Evolutionary conservation across 2,113 vertebrate genomes (phyloP).

Genomic region (human): DNA sequence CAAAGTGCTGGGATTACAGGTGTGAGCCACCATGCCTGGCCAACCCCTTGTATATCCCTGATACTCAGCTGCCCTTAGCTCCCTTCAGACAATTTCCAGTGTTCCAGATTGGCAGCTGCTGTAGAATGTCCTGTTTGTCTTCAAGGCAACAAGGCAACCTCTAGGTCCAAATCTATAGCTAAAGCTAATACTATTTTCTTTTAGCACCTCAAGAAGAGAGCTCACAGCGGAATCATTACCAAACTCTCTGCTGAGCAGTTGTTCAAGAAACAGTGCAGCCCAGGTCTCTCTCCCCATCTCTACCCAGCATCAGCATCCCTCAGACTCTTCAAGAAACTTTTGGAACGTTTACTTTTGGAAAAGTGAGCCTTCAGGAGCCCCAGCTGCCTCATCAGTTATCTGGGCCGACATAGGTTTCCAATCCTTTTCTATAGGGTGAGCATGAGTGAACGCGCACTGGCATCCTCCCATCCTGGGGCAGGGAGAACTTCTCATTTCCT

Average conservation of each 20-base stretch:
- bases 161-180: accelerated
- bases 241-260: not conserved
- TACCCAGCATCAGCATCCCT: no score
- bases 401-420: not conserved
- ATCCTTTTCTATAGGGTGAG: not conserved
- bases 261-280: not conserved
- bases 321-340: not conserved
- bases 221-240: not conserved
- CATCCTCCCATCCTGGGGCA: not conserved
- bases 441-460: not conserved
- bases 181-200: not conserved
- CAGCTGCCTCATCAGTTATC: not conserved
- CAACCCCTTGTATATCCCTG: not conserved
- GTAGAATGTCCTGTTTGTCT: not conserved
- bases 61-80: not conserved
- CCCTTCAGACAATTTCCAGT: not conserved
- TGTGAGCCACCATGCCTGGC: no score
- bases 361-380: not conserved
- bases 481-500: not conserved
- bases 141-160: not conserved
- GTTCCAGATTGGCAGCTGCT: not conserved
- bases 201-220: not conserved
- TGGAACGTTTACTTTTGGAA: not conserved
- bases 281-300: no score
- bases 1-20: no score